Conservation (phyloP, 2,113 vertebrate species). For the Raja brachyura region DNA sequence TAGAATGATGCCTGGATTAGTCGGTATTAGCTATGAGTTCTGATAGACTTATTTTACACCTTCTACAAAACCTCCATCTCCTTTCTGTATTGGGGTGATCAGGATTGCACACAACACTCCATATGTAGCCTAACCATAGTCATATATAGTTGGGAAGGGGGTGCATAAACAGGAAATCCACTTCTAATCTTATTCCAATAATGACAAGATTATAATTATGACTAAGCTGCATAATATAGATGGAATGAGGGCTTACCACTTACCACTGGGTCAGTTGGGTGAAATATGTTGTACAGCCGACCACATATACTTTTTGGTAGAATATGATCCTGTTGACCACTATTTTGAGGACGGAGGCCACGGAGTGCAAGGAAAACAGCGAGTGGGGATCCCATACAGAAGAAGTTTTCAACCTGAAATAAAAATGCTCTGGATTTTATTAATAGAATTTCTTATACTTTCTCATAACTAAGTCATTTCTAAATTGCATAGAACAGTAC, state of each 20-base stretch:
- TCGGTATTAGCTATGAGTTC: too few species aligned
- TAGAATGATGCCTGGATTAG: too few species aligned
- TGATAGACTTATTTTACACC: too few species aligned
- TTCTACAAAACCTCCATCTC: too few species aligned
- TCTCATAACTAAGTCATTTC: background rate
- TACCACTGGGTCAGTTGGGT: conserved; percentile 97
- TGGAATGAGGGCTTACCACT: conserved; percentile 74
- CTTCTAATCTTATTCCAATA: background rate
- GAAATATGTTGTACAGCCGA: conserved; percentile 88
- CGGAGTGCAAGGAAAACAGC: conserved; percentile 90
- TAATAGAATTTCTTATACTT: background rate
- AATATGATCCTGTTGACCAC: conserved; percentile 86
- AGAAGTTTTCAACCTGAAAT: conserved; percentile 93
- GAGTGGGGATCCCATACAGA: conserved; percentile 96
- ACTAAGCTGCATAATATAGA: background rate
- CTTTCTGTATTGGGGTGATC: too few species aligned
- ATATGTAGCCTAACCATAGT: too few species aligned
- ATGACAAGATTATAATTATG: background rate
- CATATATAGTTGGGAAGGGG: background rate
- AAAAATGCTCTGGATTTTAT: background rate
- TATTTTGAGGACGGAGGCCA: conserved; percentile 84
- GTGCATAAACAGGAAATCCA: background rate
- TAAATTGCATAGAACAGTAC: too few species aligned
- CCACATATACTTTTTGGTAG: conserved; percentile 84
- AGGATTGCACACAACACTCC: too few species aligned